Percentiles rank a stretch among this genome's conserved stretches.
Conservation (phyloP, 92 coral and sea anemone genomes). For the Zoanthus gigantus region DNA sequence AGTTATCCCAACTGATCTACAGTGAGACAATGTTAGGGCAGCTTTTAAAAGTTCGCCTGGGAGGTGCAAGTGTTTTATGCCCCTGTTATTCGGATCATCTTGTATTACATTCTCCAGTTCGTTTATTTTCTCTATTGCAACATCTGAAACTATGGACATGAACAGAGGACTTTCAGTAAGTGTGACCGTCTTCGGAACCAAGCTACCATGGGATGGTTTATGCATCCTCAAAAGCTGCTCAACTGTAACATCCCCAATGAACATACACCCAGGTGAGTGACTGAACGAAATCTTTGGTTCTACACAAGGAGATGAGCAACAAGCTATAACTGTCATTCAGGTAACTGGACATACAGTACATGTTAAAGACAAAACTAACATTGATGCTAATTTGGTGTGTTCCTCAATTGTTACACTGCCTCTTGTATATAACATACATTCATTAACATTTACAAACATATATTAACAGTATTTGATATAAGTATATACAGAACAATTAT, state of each 20-base stretch:
- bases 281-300: constrained; percentile 70
- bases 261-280: constrained; percentile 79
- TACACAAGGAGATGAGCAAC: background rate
- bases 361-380: too few relatives aligned
- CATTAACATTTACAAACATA: too few relatives aligned
- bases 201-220: constrained; percentile 59
- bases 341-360: background rate
- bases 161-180: constrained; percentile 66
- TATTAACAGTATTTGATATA: too few relatives aligned
- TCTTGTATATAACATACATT: too few relatives aligned
- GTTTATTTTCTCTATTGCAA: constrained; percentile 51
- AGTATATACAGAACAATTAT: too few relatives aligned
- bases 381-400: too few relatives aligned
- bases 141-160: constrained; percentile 82
- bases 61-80: constrained; percentile 69
- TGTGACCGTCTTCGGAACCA: constrained; percentile 65
- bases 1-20: constrained; percentile 68
- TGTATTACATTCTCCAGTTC: constrained; percentile 71
- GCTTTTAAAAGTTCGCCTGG: constrained; percentile 69
- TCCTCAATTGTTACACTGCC: too few relatives aligned
- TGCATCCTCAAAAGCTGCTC: constrained; percentile 57
- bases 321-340: background rate
- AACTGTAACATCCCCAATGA: constrained; percentile 60
- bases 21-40: constrained; percentile 70
- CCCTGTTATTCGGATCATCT: constrained; percentile 81